Conservation (phyloP, 2,113 vertebrate species). For the Poicephalus gulielmi region DNA sequence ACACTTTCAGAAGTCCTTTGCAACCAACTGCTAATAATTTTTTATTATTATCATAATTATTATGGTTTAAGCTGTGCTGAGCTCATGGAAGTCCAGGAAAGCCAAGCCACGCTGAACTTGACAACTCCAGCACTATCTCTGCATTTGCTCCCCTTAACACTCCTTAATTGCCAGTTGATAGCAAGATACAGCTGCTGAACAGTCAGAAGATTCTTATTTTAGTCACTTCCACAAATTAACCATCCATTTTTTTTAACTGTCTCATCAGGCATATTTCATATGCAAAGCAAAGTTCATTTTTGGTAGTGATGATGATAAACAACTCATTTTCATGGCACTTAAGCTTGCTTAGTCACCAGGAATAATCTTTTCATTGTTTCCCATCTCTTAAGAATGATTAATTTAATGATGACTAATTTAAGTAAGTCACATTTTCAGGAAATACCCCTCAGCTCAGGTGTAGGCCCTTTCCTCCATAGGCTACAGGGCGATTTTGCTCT, state of each 20-base stretch:
- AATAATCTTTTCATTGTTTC: conserved; percentile 70
- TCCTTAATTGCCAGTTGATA: conserved; percentile 32
- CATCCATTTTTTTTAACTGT: background rate
- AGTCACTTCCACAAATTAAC: background rate
- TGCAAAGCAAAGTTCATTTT: conserved; percentile 52
- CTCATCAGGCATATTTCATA: conserved; percentile 51
- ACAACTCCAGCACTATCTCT: conserved; percentile 31
- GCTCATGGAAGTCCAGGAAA: conserved; percentile 41
- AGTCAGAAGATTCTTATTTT: background rate
- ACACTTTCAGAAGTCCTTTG: background rate
- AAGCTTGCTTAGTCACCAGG: conserved; percentile 34
- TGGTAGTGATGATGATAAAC: conserved; percentile 50
- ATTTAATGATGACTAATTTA: conserved; percentile 18
- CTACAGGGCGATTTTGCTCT: rapidly evolving
- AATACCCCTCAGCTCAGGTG: background rate
- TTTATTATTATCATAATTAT: background rate
- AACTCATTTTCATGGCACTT: conserved; percentile 53
- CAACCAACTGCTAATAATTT: background rate
- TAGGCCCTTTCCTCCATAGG: background rate
- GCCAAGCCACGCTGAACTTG: conserved; percentile 15
- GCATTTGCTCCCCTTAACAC: conserved; percentile 29
- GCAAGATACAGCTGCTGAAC: conserved; percentile 19
- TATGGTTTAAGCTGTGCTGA: conserved; percentile 42
- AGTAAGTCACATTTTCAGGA: background rate
- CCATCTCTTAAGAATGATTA: conserved; percentile 43